Base-by-base conservation (phyloP, 2,888 invertebrate species). In the Standfussiana lucernea region DNA sequence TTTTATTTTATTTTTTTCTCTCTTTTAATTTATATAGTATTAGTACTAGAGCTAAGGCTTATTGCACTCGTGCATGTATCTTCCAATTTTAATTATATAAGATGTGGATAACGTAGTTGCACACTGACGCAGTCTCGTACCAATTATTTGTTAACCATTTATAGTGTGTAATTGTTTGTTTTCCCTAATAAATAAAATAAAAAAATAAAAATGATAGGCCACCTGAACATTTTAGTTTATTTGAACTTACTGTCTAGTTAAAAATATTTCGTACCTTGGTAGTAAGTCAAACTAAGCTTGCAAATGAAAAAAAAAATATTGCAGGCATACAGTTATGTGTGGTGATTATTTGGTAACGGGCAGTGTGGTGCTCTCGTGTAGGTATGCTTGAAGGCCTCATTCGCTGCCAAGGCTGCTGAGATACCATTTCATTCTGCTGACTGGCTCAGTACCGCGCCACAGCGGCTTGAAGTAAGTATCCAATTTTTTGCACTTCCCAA, bases 381-480 rank as follows among this genome's bases (percentile, higher is more conserved):
- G 50, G 45, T 45, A 18, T 6, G 24, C 10, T 11, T 50, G 10
- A 3, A 18, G 18, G 18, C 45, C 50, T 50, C 18, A n/a, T 5
- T 5, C 28, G 28, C 28, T 0, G 56, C 15, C 15, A 7, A 56
- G 32, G 59, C 32, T 59, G 59, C 59, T 59, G 3, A 59, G 59
- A 59, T 8, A 59, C 59, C 32, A 59, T 18, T 32, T 0, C 59
- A 59, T 59, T 59, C 72, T 72, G 18, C 13, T 13, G 50, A 18
- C 3, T 32, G 40, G 32, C 1, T 40, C n/a, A n/a, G 15, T 0
- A 0, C 0, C 28, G 1, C 0, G 0, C 71, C 72, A 72, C 18
- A 42, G 13, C 10, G 40, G 13, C 32, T n/a, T 42, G 72, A 47
- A 72, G n/a, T 53, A 21, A 0, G 13, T 6, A 0, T 42, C 6